Conservation (phyloP, 2,797 vertebrate genomes). For the Rhinichthys osculus region DNA sequence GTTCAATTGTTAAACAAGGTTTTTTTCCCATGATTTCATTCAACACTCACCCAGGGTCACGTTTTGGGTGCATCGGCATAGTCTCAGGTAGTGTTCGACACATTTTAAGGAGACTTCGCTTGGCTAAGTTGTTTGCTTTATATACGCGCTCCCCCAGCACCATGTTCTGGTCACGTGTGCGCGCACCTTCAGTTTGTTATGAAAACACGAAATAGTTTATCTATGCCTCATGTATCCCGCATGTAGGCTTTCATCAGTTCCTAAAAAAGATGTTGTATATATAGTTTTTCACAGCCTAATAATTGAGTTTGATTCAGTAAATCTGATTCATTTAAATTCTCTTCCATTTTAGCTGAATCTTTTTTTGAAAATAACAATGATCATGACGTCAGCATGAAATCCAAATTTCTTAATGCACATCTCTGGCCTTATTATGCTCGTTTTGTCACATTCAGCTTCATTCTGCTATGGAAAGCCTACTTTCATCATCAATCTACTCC, state of each 20-base stretch:
- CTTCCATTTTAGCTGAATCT: not conserved
- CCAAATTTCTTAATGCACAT: not conserved
- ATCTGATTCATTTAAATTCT: not conserved
- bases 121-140: not conserved
- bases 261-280: not conserved
- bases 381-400: not conserved
- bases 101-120: not conserved
- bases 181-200: constrained; percentile 32
- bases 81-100: not conserved
- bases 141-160: not conserved
- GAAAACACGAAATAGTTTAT: constrained; percentile 24
- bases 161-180: not conserved
- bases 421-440: not conserved
- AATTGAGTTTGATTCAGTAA: not conserved
- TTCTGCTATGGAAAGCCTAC: not conserved
- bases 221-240: not conserved
- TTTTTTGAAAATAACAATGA: not conserved
- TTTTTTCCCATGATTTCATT: not conserved
- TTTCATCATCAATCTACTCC: not conserved
- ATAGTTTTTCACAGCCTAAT: not conserved
- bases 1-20: not conserved
- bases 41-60: not conserved
- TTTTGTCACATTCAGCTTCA: not conserved
- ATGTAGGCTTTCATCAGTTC: not conserved
- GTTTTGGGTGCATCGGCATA: not conserved